Conservation (phyloP, 2,797 vertebrate species). For the Botia almorhae region DNA sequence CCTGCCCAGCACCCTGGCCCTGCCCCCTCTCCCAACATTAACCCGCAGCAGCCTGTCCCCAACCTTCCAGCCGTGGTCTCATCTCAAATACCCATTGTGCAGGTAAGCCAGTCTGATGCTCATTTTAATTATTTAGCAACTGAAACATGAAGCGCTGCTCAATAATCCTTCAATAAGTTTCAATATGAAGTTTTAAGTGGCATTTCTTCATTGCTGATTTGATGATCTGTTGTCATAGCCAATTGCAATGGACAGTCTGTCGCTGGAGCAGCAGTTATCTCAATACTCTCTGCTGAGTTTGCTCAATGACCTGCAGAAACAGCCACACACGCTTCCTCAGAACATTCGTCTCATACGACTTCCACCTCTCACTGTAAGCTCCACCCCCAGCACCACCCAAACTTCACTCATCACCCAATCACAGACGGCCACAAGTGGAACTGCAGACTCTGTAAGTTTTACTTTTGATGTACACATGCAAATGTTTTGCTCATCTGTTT, state of each 20-base stretch:
- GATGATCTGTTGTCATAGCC: slow-evolving; percentile 70
- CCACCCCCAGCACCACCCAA: slow-evolving; percentile 81
- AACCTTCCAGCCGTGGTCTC: slow-evolving; percentile 85
- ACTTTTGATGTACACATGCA: neutral
- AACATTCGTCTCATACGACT: slow-evolving; percentile 87
- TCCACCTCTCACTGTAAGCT: slow-evolving; percentile 83
- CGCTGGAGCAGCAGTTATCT: slow-evolving; percentile 93
- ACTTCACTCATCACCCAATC: slow-evolving; percentile 85
- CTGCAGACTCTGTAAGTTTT: slow-evolving; percentile 88
- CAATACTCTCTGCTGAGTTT: slow-evolving; percentile 92
- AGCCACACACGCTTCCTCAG: slow-evolving; percentile 78
- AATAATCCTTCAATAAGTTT: neutral
- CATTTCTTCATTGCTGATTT: neutral
- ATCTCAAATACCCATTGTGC: slow-evolving; percentile 78
- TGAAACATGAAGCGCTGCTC: too few species aligned
- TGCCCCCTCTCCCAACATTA: slow-evolving; percentile 86
- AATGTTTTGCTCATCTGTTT: neutral
- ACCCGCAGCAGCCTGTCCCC: slow-evolving; percentile 84
- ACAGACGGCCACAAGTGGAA: slow-evolving; percentile 86
- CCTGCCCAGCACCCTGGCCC: slow-evolving; percentile 79
- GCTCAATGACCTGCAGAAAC: slow-evolving; percentile 80
- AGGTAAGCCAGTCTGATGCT: slow-evolving; percentile 76
- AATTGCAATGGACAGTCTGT: slow-evolving; percentile 85
- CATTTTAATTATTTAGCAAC: neutral
- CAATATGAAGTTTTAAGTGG: neutral